These are phyloP conservation scores for Hydrozoanthus tunicans DNA, from an alignment of 64 coral and sea anemone genomes.

Conservation along the genomic window DNA sequence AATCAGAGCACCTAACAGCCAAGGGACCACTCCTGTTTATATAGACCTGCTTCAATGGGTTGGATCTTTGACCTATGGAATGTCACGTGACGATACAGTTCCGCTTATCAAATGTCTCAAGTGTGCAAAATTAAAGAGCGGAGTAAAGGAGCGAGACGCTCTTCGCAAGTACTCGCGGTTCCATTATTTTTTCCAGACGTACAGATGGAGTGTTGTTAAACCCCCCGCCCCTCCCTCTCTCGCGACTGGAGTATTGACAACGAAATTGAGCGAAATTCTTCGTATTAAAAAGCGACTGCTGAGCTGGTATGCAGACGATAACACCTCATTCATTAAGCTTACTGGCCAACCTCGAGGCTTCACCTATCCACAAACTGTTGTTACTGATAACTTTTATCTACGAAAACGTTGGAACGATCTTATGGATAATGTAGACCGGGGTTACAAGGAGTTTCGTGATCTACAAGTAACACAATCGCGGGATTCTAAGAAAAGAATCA, in stretches of 20 bases:
- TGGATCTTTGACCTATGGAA: not conserved
- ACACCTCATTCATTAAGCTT: not conserved
- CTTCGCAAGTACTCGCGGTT: not conserved
- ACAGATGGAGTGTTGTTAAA: too few relatives aligned
- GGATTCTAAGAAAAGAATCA: not conserved
- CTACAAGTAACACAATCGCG: not conserved
- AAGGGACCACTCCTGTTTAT: slow-evolving; percentile 23
- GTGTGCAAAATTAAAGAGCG: not conserved
- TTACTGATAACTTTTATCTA: slow-evolving; percentile 22
- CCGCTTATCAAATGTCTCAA: not conserved
- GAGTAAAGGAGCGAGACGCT: not conserved
- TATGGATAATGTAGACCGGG: not conserved
- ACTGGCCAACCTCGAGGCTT: not conserved
- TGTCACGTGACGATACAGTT: slow-evolving; percentile 53
- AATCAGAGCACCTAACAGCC: not conserved
- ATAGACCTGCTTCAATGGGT: slow-evolving; percentile 51
- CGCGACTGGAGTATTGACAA: not conserved
- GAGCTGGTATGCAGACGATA: not conserved
- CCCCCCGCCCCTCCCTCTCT: not conserved
- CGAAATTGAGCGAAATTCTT: not conserved
- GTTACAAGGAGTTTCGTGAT: not conserved
- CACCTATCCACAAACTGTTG: not conserved
- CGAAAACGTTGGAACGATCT: not conserved
- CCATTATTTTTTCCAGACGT: too few relatives aligned
- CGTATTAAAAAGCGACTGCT: slow-evolving; percentile 31